Conservation (phyloP, 2,113 vertebrate genomes). For the Pelodiscus sinensis region DNA sequence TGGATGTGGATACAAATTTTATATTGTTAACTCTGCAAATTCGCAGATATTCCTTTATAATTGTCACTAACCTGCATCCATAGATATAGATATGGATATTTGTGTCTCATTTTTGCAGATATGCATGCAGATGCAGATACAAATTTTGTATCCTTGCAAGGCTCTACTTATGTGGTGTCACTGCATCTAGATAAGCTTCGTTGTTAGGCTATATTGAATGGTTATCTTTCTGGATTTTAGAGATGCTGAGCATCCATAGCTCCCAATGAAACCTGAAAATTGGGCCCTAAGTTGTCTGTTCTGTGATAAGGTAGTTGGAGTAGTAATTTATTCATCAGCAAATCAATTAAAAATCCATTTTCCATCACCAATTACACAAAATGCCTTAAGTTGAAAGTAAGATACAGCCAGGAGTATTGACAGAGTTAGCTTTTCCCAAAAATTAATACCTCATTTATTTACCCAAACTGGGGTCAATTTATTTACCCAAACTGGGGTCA, state of each 20-base stretch:
- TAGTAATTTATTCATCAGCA: neutral
- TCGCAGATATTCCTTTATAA: no score
- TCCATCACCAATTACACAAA: fast-evolving
- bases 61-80: no score
- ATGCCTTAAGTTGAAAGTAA: neutral
- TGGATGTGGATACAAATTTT: no score
- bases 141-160: no score
- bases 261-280: neutral
- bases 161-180: neutral
- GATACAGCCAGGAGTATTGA: neutral
- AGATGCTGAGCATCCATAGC: neutral
- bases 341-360: slow-evolving; percentile 12
- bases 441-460: neutral
- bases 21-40: no score
- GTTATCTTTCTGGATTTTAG: neutral
- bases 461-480: neutral
- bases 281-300: neutral
- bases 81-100: no score
- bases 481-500: neutral
- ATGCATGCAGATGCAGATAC: no score
- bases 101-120: no score
- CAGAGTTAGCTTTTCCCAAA: neutral
- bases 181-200: neutral
- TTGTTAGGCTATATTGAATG: neutral
- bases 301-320: neutral